These are phyloP conservation scores for Sarcophaga variegata DNA, from an alignment of 2,888 invertebrate genomes.

Conservation along the genomic window DNA sequence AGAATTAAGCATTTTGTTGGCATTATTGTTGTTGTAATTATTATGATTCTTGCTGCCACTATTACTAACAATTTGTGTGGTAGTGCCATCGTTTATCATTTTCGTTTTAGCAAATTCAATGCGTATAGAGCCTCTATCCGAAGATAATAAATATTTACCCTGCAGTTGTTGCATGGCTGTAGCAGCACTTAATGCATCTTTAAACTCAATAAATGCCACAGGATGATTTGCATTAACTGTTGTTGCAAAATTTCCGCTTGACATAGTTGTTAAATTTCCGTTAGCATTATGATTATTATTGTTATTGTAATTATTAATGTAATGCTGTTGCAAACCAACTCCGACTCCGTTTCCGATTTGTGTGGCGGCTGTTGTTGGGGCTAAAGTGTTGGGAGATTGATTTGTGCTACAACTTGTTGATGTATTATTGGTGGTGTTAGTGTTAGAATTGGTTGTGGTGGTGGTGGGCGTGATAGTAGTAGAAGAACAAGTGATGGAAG, in stretches of 20 bases:
- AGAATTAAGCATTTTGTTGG: constrained; percentile 64
- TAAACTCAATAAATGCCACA: constrained; percentile 99
- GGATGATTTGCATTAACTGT: constrained; percentile 84
- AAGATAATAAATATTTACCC: constrained; percentile 97
- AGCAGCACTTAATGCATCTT: constrained; percentile 94
- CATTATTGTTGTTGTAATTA: constrained; percentile 65
- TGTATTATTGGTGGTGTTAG: constrained; percentile 66
- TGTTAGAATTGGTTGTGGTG: constrained; percentile 76
- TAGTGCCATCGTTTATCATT: constrained; percentile 89
- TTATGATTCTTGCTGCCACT: constrained; percentile 49
- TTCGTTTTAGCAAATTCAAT: constrained; percentile 99
- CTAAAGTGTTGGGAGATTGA: constrained; percentile 61
- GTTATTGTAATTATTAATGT: too few species aligned
- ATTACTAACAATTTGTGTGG: constrained; percentile 65
- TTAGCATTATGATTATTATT: constrained; percentile 29
- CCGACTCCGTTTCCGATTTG: constrained; percentile 3
- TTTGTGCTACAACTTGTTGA: constrained; percentile 68
- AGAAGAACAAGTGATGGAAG: constrained; percentile 76
- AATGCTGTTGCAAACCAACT: constrained; percentile 57
- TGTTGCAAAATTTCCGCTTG: constrained; percentile 58
- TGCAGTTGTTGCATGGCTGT: constrained; percentile 96
- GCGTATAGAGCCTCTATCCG: constrained; percentile 97
- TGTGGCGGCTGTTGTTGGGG: constrained; percentile 14
- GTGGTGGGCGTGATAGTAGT: constrained; percentile 75
- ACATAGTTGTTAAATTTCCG: constrained; percentile 62